phyloP scores from a whole-genome alignment of 2,888 invertebrate genomes.

The Cosmopolites sordidus region DNA sequence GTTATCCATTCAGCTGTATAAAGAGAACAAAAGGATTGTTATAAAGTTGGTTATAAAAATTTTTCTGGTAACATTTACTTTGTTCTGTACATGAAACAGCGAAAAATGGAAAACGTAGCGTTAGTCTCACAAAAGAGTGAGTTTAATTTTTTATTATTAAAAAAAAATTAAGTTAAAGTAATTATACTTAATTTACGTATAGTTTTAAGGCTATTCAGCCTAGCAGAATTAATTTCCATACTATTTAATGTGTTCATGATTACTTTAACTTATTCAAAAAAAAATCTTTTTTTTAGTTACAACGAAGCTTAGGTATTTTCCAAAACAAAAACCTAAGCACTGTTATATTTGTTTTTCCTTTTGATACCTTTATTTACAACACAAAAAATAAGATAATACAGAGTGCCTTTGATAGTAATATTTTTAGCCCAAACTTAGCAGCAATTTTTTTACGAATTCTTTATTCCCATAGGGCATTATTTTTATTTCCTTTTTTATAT shows the following conservation, averaged over 20 bases:
- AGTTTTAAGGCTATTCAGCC: constrained; percentile 12
- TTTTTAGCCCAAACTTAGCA: neutral
- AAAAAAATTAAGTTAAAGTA: constrained; percentile 22
- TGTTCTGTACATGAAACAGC: neutral
- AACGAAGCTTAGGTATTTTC: constrained; percentile 19
- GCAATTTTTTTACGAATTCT: neutral
- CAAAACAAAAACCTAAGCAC: neutral
- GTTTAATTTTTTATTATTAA: constrained; percentile 12
- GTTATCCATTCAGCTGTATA: neutral
- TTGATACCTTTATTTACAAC: constrained; percentile 20
- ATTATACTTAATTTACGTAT: constrained; percentile 12
- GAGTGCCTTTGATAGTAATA: constrained; percentile 18
- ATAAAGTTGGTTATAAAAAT: no score
- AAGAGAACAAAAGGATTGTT: neutral
- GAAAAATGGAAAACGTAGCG: constrained; percentile 3
- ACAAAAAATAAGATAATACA: constrained; percentile 7
- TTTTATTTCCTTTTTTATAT: constrained; percentile 7
- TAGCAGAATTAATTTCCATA: neutral
- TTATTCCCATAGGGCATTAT: constrained; percentile 21
- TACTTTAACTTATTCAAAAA: constrained; percentile 23
- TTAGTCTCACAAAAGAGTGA: constrained; percentile 8
- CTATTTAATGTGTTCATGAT: constrained; percentile 13
- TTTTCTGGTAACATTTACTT: no score
- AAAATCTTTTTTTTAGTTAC: constrained; percentile 12
- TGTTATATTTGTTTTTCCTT: constrained; percentile 16